Evolutionary conservation across 2,888 invertebrate species (phyloP), one percentile per base, ranked within the genome.

Genomic region (Strigamia maritima): DNA sequence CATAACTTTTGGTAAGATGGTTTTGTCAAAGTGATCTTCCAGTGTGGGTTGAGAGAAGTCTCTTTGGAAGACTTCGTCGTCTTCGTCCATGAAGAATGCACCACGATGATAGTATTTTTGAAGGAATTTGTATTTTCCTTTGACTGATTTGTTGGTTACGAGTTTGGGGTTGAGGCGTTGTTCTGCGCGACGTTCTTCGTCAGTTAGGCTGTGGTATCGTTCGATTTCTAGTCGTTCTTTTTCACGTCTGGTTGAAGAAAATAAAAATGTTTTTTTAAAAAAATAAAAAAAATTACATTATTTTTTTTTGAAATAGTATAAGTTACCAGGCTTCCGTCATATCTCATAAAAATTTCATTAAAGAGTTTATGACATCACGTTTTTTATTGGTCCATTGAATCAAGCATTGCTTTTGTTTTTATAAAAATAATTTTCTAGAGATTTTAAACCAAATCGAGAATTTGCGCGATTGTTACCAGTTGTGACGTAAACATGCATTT

Each of bases 101-200:
- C 99, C 99, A 85, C 99, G 92, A 89, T 99, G 99, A 86, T 97
- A 99, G 87, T 99, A 99, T 86, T 99, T 99, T 88, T 99, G 99
- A 83, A 99, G 88, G 88, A 98, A 99, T 87, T 98, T 98, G 89
- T 99, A 99, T 88, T 99, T 99, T 81, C 99, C 98, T 87, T 98
- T 98, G 78, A 92, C 90, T 0, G 95, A 92, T 86, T 98, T 97
- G 87, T 99, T 99, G 6, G 96, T 95, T 80, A 98, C 90, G 16
- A 90, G 85, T 87, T 97, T 97, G 0, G 98, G 98, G 88, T 98
- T 98, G 79, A 93, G 87, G 78, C 96, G 90, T 79, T 93, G 88
- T 85, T 98, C 98, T 79, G 93, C 90, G 19, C 96, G 89, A 8
- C 99, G 90, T 85, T 99, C 98, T 85, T 99, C 99, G 84, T 99